Evolutionary conservation across 2,797 vertebrate species (phyloP).

Genomic region (Potorous gilbertii): DNA sequence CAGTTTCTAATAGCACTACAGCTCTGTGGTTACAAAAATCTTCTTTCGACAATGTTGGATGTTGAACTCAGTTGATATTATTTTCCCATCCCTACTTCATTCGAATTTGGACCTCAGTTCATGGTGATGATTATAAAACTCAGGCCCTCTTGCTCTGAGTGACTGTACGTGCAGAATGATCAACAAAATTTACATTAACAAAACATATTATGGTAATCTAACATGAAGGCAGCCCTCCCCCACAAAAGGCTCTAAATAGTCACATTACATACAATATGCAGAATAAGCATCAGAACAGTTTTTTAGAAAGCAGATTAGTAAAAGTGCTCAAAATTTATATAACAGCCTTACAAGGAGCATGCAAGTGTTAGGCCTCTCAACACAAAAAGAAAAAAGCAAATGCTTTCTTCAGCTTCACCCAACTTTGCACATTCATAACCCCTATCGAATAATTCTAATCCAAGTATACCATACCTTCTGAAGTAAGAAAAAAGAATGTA

Average conservation of each 20-base stretch:
- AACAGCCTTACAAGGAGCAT: constrained; percentile 64
- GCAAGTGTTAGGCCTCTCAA: constrained; percentile 81
- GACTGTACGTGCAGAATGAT: constrained; percentile 85
- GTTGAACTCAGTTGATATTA: constrained; percentile 83
- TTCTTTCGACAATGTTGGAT: constrained; percentile 87
- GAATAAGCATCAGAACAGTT: constrained; percentile 88
- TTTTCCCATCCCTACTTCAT: constrained; percentile 76
- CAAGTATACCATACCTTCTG: constrained; percentile 80
- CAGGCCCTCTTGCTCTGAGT: constrained; percentile 82
- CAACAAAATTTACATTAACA: constrained; percentile 77
- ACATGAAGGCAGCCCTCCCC: constrained; percentile 79
- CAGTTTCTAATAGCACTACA: constrained; percentile 99
- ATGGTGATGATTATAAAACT: constrained; percentile 59
- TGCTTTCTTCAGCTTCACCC: constrained; percentile 76
- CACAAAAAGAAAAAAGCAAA: constrained; percentile 79
- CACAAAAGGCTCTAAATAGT: constrained; percentile 85
- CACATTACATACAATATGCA: constrained; percentile 90
- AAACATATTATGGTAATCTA: constrained; percentile 81
- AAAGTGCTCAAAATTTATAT: constrained; percentile 93
- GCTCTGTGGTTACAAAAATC: constrained; percentile 91
- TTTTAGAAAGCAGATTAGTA: constrained; percentile 78
- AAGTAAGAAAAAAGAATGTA: constrained; percentile 67
- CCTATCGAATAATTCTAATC: constrained; percentile 72
- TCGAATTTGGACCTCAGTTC: constrained; percentile 75
- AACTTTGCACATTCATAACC: constrained; percentile 74